These are phyloP conservation scores for Pelodytes ibericus DNA, from an alignment of 2,797 vertebrate genomes.

Conservation along the genomic window DNA sequence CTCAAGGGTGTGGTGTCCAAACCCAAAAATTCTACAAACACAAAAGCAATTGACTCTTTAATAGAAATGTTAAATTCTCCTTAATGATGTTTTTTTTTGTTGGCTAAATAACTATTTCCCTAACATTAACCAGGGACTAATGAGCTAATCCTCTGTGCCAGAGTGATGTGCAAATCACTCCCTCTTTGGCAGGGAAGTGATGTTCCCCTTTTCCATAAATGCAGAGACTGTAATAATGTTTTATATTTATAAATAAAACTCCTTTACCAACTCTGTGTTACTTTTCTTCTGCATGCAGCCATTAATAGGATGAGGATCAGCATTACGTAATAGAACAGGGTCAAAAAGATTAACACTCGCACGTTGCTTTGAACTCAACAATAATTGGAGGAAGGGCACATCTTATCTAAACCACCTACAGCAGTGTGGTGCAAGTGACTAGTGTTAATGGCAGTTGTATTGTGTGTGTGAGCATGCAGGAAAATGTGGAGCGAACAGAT, in stretches of 20 bases:
- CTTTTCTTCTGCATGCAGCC: neutral
- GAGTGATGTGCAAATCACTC: neutral
- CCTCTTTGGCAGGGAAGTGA: neutral
- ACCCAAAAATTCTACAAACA: conserved; percentile 72
- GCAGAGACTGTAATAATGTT: conserved; percentile 32
- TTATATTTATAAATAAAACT: conserved; percentile 55
- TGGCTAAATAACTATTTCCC: no score
- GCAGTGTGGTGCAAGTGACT: no score
- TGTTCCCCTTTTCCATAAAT: neutral
- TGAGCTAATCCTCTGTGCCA: neutral
- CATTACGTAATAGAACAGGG: neutral
- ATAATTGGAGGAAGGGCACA: no score
- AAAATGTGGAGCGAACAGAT: no score
- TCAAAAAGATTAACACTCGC: neutral
- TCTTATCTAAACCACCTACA: no score
- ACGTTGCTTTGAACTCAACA: neutral
- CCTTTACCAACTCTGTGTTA: conserved; percentile 8
- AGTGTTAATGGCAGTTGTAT: no score
- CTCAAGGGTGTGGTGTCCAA: conserved; percentile 76
- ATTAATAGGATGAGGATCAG: neutral
- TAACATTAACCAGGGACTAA: neutral
- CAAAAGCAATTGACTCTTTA: conserved; percentile 83
- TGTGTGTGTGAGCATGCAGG: no score
- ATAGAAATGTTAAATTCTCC: conserved; percentile 77
- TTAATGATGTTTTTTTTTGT: neutral